These are phyloP conservation scores for Griposia aprilina DNA, from an alignment of 2,888 invertebrate species.

Conservation along the genomic window DNA sequence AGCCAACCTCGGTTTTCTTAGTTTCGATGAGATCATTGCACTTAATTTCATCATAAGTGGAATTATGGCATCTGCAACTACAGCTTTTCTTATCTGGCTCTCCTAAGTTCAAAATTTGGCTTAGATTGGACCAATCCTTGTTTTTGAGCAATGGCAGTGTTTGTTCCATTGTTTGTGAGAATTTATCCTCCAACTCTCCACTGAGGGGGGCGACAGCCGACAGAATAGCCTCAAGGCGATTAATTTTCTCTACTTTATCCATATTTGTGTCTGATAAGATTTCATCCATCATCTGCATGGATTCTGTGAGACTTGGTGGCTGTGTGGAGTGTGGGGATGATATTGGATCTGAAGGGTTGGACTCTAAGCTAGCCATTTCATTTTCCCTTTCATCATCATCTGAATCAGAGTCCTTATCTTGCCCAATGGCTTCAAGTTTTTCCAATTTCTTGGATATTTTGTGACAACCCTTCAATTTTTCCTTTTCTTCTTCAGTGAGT, in stretches of 20 bases:
- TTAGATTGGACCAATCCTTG: slow-evolving; percentile 89
- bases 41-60: slow-evolving; percentile 82
- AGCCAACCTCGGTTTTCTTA: slow-evolving; percentile 91
- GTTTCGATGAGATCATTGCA: slow-evolving; percentile 88
- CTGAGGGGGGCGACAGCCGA: slow-evolving; percentile 94
- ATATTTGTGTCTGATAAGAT: slow-evolving; percentile 95
- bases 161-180: slow-evolving; percentile 89
- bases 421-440: slow-evolving; percentile 95
- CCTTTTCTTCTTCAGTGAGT: slow-evolving; percentile 97
- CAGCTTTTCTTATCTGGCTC: slow-evolving; percentile 87
- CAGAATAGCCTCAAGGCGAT: slow-evolving; percentile 96
- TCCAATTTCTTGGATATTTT: slow-evolving; percentile 98
- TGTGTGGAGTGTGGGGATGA: slow-evolving; percentile 94
- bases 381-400: slow-evolving; percentile 93
- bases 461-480: slow-evolving; percentile 96
- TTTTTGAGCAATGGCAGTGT: slow-evolving; percentile 89
- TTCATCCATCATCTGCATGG: slow-evolving; percentile 97
- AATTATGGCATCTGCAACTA: slow-evolving; percentile 90
- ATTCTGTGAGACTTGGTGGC: slow-evolving; percentile 96
- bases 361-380: slow-evolving; percentile 95
- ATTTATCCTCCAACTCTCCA: slow-evolving; percentile 90
- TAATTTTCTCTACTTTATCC: slow-evolving; percentile 96
- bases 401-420: slow-evolving; percentile 94
- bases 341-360: slow-evolving; percentile 94
- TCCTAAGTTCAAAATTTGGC: slow-evolving; percentile 87